Base-by-base conservation (phyloP, 2,888 invertebrate genomes). In the Pristionchus arcanus region DNA sequence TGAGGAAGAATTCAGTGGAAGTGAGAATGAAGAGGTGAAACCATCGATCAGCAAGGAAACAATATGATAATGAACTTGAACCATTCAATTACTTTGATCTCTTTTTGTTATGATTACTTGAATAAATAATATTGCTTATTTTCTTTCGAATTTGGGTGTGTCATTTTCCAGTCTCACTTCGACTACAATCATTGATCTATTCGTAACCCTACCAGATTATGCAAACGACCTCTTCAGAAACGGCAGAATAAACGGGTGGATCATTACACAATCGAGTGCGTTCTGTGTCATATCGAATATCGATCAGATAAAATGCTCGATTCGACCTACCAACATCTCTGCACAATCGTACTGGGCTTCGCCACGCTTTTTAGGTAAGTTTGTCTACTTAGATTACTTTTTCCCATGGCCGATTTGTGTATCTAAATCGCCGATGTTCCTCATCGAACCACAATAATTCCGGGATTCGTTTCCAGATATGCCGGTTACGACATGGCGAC, bases 401-500 rank as follows among this genome's bases (percentile, higher is more conserved):
- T 21, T 71, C 1, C 3, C 16, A 19, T 55, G 1, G 16, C 19
- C 55, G 4, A 55, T 55, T 49, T 13, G 7, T 49, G 42, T 13
- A 49, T 49, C n/a, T n/a, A n/a, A n/a, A n/a, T 53, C 53, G 7
- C 7, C 53, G n/a, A 53, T 53, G 15, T 53, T 53, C 7, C 53
- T 53, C 53, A 53, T 53, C 53, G 53, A 11, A 53, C 15, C 53
- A 53, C n/a, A n/a, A n/a, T n/a, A n/a, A n/a, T n/a, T n/a, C n/a
- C n/a, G n/a, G n/a, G n/a, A n/a, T n/a, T n/a, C n/a, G n/a, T 85
- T 53, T 37, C 31, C 21, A 87, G 66, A 42, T 87, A 34, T n/a
- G 55, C 68, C 49, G 87, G 87, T 7, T 87, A 68, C 68, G 87
- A 87, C 19, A 87, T 87, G 87, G 87, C 87, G 0, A 87, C 87